Evolutionary conservation across 2,113 vertebrate genomes (phyloP).

Genomic region (Malaclemys terrapin): DNA sequence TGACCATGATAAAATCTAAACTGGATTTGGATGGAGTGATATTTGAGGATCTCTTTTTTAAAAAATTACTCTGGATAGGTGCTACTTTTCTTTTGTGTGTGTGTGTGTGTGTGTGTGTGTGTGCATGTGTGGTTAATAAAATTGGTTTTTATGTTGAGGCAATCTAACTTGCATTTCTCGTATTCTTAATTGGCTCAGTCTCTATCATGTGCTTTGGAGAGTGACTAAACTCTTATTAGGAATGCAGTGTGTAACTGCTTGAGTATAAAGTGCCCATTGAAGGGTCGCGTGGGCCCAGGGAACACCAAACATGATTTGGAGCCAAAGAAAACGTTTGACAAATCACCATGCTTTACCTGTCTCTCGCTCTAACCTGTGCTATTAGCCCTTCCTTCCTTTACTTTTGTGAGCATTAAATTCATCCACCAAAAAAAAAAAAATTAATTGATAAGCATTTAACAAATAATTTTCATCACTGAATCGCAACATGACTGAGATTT

Average conservation of each 20-base stretch:
- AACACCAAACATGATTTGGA: neutral
- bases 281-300: neutral
- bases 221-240: neutral
- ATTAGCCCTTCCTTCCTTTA: neutral
- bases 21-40: neutral
- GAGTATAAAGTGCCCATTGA: neutral
- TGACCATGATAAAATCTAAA: neutral
- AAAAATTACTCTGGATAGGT: neutral
- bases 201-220: neutral
- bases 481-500: neutral
- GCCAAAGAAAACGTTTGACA: neutral
- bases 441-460: neutral
- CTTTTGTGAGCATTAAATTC: neutral
- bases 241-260: neutral
- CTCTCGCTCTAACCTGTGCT: neutral
- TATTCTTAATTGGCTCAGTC: neutral
- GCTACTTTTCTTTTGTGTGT: neutral
- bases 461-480: neutral
- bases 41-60: neutral
- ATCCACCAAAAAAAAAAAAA: neutral
- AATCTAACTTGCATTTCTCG: neutral
- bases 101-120: too few relatives aligned
- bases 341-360: neutral
- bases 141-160: neutral
- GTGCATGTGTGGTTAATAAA: neutral